phyloP scores from a whole-genome alignment of 2,888 invertebrate genomes.

The Brachyptera putata region DNA sequence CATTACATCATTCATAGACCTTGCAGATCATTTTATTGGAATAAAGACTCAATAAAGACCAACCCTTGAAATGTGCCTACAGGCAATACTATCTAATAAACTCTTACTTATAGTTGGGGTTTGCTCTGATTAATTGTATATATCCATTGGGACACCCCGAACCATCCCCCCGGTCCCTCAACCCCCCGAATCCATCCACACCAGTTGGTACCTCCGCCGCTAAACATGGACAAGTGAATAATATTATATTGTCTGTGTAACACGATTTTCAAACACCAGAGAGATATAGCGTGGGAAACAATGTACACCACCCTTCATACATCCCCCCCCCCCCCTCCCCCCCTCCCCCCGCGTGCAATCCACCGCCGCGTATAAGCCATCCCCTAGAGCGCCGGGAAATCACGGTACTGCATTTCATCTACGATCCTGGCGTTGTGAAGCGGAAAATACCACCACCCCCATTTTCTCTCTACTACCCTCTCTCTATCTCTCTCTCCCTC shows the following conservation, averaged over 20 bases:
- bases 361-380: not conserved
- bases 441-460: not conserved
- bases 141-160: too few species aligned
- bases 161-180: not conserved
- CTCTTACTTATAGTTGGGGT: not conserved
- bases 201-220: not conserved
- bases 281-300: not conserved
- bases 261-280: not conserved
- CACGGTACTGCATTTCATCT: slow-evolving; percentile 13
- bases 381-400: slow-evolving; percentile 8
- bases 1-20: too few species aligned
- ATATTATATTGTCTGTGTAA: not conserved
- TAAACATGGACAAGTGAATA: slow-evolving; percentile 5
- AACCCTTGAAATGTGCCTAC: slow-evolving; percentile 1
- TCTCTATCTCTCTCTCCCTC: too few species aligned
- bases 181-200: too few species aligned
- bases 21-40: too few species aligned
- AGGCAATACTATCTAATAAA: slow-evolving; percentile 1
- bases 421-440: slow-evolving; percentile 5
- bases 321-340: too few species aligned
- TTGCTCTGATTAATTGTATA: not conserved
- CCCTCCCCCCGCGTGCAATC: too few species aligned
- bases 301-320: not conserved
- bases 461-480: not conserved
- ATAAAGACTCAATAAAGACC: slow-evolving; percentile 1